Base-by-base conservation (phyloP, 2,888 invertebrate genomes). In the Steromphala cineraria region DNA sequence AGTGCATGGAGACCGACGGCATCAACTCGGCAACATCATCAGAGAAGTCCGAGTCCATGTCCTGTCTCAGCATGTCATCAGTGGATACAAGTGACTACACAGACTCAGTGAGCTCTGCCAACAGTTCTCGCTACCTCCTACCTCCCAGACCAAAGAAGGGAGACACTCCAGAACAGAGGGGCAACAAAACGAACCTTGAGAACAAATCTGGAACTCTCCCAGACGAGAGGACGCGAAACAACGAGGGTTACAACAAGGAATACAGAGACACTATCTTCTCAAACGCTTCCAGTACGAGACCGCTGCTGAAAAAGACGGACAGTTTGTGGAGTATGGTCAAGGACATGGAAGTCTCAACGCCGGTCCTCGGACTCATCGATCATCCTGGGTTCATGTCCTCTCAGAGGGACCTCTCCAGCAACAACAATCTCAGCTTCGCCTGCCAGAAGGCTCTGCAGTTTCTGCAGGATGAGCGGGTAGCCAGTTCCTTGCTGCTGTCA, bases 361-460 rank as follows among this genome's bases (percentile, higher is more conserved):
- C 62, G 15, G 62, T 62, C 62, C 62, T 62, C 28, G 62, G 62
- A 15, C 62, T 62, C 17, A 62, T 62, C 28, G 62, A 62, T 28
- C 62, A 62, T 10, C 62, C 62, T 0, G 62, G 62, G 24, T 62
- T 62, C 21, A 62, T 62, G 62, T 62, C 62, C 62, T 62, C 62
- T 3, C 62, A 62, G 62, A 24, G 62, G 17, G 62, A 62, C n/a
- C 62, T 62, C 62, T 62, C 62, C 24, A 62, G 62, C 62, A 62
- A 24, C 15, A 62, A 28, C 62, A 62, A 62, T 28, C 24, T 62
- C 21, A 62, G 28, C 62, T 62, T 55, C 13, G 85, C 81, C 28
- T 82, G 83, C 53, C 85, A 83, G 53, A 79, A 77, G 62, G 84
- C 83, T n/a, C 67, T 85, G 46, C 17, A 77, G 36, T 83, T 81